phyloP scores from a whole-genome alignment of 2,113 vertebrate genomes.

The Asarcornis scutulata region DNA sequence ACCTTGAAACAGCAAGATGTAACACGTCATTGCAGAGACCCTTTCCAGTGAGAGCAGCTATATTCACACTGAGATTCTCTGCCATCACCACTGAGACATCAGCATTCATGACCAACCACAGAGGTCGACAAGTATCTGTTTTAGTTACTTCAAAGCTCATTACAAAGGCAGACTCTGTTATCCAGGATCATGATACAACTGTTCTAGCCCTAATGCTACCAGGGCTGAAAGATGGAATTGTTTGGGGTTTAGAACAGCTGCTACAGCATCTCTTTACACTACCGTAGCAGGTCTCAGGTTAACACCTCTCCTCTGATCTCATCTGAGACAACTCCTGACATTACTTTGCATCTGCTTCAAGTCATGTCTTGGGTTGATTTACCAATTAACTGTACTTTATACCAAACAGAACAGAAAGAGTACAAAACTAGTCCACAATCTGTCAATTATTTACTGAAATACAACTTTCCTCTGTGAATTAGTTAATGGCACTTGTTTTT shows the following conservation, averaged over 20 bases:
- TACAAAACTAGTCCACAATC: background rate
- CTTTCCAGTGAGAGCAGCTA: background rate
- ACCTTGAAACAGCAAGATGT: background rate
- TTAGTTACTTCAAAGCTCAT: background rate
- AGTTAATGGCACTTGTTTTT: background rate
- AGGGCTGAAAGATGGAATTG: slow-evolving; percentile 6
- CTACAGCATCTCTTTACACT: slow-evolving; percentile 31
- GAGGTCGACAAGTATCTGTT: background rate
- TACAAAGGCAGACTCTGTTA: slow-evolving; percentile 17
- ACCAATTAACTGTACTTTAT: slow-evolving; percentile 18
- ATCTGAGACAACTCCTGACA: slow-evolving; percentile 40
- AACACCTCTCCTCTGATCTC: slow-evolving; percentile 63
- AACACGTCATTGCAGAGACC: background rate
- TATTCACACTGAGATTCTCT: background rate
- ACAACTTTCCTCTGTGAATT: background rate
- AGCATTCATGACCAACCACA: background rate
- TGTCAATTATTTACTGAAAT: background rate
- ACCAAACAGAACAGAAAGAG: background rate
- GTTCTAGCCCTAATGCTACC: background rate
- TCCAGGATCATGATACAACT: background rate
- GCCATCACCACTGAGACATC: background rate
- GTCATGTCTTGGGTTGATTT: background rate
- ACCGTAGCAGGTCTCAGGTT: slow-evolving; percentile 33
- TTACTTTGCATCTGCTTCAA: slow-evolving; percentile 6
- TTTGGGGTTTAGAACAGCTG: slow-evolving; percentile 4